phyloP scores from a whole-genome alignment of 2,113 vertebrate species.

The Thermophis baileyi region DNA sequence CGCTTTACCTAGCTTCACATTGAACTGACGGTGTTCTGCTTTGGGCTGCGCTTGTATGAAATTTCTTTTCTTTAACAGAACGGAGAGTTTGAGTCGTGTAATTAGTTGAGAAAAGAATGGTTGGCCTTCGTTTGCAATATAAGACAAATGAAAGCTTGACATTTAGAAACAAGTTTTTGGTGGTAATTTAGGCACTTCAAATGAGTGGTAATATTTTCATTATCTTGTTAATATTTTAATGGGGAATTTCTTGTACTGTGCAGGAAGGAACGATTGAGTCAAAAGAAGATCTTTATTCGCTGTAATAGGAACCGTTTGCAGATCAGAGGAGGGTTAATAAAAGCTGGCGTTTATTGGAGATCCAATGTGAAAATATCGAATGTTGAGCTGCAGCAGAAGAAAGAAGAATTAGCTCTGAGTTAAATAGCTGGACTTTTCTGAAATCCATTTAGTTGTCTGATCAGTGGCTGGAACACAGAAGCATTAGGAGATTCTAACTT shows the following conservation, averaged over 20 bases:
- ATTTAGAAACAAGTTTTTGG: slow-evolving; percentile 25
- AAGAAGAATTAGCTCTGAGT: neutral
- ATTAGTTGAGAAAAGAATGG: neutral
- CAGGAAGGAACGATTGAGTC: neutral
- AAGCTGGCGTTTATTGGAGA: neutral
- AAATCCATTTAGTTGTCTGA: neutral
- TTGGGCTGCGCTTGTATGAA: neutral
- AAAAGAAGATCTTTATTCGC: neutral
- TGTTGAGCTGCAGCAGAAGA: neutral
- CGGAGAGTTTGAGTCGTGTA: neutral
- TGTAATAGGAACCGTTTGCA: neutral
- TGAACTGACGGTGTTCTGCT: neutral
- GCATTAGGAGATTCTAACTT: neutral
- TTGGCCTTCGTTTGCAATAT: neutral
- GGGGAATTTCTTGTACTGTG: neutral
- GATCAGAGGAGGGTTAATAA: neutral
- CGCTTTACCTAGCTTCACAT: neutral
- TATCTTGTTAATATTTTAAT: slow-evolving; percentile 36
- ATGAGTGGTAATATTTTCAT: slow-evolving; percentile 52
- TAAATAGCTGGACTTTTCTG: neutral
- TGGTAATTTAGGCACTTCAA: slow-evolving; percentile 39
- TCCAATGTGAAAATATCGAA: neutral
- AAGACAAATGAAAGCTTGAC: slow-evolving; percentile 9
- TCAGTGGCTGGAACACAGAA: neutral
- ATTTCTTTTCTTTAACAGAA: fast-evolving